A percentile compares a stretch with the other conserved stretches of the same genome.
These are phyloP conservation scores for Perodicticus potto DNA, from an alignment of 2,797 vertebrate species.

Conservation along the genomic window DNA sequence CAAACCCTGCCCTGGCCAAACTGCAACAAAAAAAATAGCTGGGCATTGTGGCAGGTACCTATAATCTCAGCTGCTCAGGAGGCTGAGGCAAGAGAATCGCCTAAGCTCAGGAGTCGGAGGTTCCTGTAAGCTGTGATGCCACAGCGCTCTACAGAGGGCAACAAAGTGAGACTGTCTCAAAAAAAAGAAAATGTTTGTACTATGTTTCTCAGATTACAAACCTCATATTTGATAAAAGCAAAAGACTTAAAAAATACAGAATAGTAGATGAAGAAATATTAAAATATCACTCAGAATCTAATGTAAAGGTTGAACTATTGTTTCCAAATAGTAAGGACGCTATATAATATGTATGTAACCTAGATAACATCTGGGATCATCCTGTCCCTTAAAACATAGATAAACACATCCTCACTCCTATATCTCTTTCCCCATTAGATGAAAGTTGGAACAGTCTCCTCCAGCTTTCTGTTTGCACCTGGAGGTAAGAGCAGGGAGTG, in stretches of 20 bases:
- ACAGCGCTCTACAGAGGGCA: too few relatives aligned
- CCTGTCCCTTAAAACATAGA: background rate
- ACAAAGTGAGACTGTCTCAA: too few relatives aligned
- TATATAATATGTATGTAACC: background rate
- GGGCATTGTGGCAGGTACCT: too few relatives aligned
- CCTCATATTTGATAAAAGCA: background rate
- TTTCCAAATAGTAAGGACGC: background rate
- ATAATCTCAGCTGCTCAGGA: too few relatives aligned
- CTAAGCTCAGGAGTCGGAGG: too few relatives aligned
- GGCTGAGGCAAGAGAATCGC: too few relatives aligned
- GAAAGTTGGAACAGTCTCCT: background rate
- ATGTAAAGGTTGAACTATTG: background rate
- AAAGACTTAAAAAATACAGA: background rate
- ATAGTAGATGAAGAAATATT: background rate
- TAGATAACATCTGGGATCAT: background rate
- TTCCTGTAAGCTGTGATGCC: too few relatives aligned
- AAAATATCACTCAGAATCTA: background rate
- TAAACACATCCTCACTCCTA: background rate
- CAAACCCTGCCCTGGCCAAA: too few relatives aligned
- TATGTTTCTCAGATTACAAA: background rate
- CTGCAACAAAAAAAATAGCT: too few relatives aligned
- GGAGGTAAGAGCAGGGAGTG: background rate
- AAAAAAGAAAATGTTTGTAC: too few relatives aligned
- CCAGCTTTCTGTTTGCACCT: background rate
- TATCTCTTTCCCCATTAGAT: background rate